Conservation (phyloP, 2,113 vertebrate species). For the Ibidorhyncha struthersii region DNA sequence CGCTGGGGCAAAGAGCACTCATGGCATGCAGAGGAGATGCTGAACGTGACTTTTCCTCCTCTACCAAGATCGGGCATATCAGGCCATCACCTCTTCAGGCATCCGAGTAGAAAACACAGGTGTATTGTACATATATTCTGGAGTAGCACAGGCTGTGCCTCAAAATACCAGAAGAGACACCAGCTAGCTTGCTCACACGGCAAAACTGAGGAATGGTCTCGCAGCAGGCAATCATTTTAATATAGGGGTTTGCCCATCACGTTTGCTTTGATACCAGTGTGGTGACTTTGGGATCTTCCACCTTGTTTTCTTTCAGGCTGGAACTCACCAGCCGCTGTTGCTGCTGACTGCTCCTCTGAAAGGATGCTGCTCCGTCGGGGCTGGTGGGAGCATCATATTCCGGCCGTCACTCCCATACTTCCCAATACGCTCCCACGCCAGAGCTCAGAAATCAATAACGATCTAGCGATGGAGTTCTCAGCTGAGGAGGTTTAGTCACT, state of each 20-base stretch:
- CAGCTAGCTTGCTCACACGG: no score
- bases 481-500: neutral
- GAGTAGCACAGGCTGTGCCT: neutral
- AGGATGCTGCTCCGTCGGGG: neutral
- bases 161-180: neutral
- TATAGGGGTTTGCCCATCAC: rapidly evolving
- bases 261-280: rapidly evolving
- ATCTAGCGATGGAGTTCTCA: neutral
- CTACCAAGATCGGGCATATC: neutral
- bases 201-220: neutral
- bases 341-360: neutral
- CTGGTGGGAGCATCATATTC: neutral
- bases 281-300: neutral
- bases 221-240: neutral
- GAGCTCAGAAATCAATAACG: neutral
- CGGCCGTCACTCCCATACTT: neutral
- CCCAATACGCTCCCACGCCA: rapidly evolving
- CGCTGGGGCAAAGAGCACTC: neutral
- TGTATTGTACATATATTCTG: neutral
- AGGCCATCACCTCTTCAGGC: neutral
- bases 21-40: neutral
- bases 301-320: neutral
- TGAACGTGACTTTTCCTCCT: neutral
- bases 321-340: neutral
- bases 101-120: neutral